Conservation (phyloP, 2,888 invertebrate species). For the Eupelmus urozonus region DNA sequence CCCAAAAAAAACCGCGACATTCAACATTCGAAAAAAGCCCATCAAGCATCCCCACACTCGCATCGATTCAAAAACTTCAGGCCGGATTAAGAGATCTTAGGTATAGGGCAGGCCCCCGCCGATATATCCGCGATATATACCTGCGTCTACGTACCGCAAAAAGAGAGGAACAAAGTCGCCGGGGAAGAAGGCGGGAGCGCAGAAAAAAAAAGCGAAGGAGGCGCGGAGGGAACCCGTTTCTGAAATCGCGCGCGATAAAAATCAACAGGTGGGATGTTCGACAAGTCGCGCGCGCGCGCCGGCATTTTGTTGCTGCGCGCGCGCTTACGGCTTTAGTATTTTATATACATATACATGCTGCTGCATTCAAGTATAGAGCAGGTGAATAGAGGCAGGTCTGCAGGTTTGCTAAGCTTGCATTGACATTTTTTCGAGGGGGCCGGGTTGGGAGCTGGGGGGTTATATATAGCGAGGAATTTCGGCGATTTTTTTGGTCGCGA, state of each 20-base stretch:
- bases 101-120: no score
- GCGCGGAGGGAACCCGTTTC: slow-evolving; percentile 44
- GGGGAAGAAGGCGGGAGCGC: background rate
- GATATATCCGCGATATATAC: no score
- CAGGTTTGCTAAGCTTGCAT: no score
- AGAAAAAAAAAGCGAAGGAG: slow-evolving; percentile 2
- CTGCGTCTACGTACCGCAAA: background rate
- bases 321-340: background rate
- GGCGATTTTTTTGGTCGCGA: no score
- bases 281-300: slow-evolving; percentile 8
- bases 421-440: no score
- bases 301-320: slow-evolving; percentile 17
- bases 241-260: slow-evolving; percentile 59
- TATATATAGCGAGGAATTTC: no score
- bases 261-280: slow-evolving; percentile 59
- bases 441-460: no score
- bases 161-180: background rate
- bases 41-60: no score
- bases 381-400: no score
- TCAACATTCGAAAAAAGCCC: background rate
- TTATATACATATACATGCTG: background rate
- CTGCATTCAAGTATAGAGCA: no score
- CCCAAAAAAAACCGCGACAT: no score
- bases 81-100: background rate
- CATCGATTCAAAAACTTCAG: no score